phyloP scores from a whole-genome alignment of 1,140 invertebrate genomes.

The Apis laboriosa region DNA sequence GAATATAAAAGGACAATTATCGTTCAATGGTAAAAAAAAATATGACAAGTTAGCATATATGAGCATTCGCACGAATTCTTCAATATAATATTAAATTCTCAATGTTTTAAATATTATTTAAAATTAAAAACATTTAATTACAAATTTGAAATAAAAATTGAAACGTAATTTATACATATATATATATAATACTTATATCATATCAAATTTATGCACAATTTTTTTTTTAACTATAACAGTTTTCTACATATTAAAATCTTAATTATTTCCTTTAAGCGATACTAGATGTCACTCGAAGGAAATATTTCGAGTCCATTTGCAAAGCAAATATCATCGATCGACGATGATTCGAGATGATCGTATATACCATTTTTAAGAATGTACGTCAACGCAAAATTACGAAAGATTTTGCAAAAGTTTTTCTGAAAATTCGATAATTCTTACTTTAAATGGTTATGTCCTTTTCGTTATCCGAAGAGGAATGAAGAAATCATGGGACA shows the following conservation, averaged over 20 bases:
- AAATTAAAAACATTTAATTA: background rate
- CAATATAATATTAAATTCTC: background rate
- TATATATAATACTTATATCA: no score
- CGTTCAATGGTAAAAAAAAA: background rate
- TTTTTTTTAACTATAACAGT: background rate
- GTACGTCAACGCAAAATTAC: slow-evolving; percentile 44
- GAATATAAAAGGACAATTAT: background rate
- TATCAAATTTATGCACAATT: background rate
- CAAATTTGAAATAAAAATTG: no score
- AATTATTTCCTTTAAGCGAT: background rate
- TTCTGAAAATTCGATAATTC: slow-evolving; percentile 2
- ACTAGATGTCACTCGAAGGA: background rate
- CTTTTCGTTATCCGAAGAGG: background rate
- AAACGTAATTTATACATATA: background rate
- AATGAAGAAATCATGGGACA: slow-evolving; percentile 13
- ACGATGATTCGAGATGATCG: slow-evolving; percentile 19
- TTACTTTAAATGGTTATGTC: slow-evolving; percentile 18
- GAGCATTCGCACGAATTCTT: background rate
- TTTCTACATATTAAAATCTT: background rate
- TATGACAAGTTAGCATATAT: no score
- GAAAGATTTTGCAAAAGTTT: slow-evolving; percentile 10
- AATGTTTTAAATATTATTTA: background rate
- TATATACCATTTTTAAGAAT: slow-evolving; percentile 20
- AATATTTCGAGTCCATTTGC: background rate
- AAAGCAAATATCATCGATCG: slow-evolving; percentile 6